Percentiles rank a stretch among this genome's conserved stretches.
Conservation (phyloP, 2,113 vertebrate genomes). For the Henicopernis longicauda region DNA sequence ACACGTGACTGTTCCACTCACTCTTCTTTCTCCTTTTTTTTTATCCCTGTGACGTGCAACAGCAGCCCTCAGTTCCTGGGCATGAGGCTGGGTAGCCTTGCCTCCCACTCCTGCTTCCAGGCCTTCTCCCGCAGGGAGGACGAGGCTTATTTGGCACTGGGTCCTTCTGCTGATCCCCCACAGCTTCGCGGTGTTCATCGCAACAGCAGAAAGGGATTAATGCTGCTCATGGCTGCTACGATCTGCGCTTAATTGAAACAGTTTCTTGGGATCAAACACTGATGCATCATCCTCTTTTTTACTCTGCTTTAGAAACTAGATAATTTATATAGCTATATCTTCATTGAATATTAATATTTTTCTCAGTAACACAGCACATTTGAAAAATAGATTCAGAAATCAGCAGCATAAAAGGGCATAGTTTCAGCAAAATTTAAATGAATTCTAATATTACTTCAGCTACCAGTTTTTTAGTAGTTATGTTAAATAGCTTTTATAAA, state of each 20-base stretch:
- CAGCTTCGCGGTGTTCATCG: background rate
- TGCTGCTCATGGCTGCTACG: background rate
- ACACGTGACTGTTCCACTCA: background rate
- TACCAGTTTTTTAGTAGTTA: background rate
- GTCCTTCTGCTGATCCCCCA: background rate
- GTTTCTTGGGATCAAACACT: background rate
- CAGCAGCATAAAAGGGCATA: background rate
- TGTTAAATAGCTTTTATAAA: background rate
- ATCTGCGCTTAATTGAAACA: background rate
- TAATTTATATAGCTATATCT: background rate
- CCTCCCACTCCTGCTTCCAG: background rate
- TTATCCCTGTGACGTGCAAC: background rate
- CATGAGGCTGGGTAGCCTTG: background rate
- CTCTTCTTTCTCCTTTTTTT: background rate
- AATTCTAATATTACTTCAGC: background rate
- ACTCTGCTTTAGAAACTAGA: background rate
- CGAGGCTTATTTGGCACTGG: background rate
- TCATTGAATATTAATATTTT: constrained; percentile 24
- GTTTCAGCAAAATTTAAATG: background rate
- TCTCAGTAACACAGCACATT: background rate
- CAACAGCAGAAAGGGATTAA: background rate
- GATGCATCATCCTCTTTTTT: constrained; percentile 22
- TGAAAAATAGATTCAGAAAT: background rate
- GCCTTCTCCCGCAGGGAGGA: background rate
- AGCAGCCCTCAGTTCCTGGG: background rate